Evolutionary conservation across 2,888 invertebrate genomes (phyloP), one percentile per base, ranked within the genome.

Genomic region (Diplolepis rosae): DNA sequence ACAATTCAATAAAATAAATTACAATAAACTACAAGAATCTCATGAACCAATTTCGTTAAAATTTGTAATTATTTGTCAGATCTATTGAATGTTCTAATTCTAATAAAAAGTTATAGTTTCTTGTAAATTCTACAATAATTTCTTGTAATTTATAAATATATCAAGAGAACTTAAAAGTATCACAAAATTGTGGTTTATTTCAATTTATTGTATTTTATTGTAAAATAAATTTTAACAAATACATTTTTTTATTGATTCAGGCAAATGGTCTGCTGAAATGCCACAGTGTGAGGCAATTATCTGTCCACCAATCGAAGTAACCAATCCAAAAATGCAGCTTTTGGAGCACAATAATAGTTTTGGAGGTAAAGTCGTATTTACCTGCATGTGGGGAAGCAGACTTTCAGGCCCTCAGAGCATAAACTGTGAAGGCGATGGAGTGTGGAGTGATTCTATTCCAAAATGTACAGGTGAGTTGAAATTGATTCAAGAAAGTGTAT

Each of bases 341-440:
- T 91, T 94, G 73, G 95, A 95, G 83, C 92, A 95, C 88, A 95
- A 96, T 89, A 93, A 95, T 73, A 95, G 94, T 80, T 94, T 93
- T 82, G 95, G 95, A 67, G 95, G 95, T 6, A 92, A 93, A 66
- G 95, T 95, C 13, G 92, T 94, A 79, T 96, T 96, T 90, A 92
- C 93, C 77, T 96, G 96, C 86, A 92, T 95, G 75, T 95, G 95
- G 94, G 96, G 96, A 69, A 95, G 95, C 88, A 91, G 93, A 74
- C 91, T 96, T 66, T 90, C 91, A 66, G 96, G 96, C 11, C 91
- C 93, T 54, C 94, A 95, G 6, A 94, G 93, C 39, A 91, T 96
- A 73, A 94, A 94, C 88, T 96, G 96, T 89, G 93, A 94, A 85
- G 91, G 93, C 66, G 93, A 93, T 86, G 95, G 95, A 70, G 91